Evolutionary conservation across 2,113 vertebrate genomes (phyloP), one percentile per base, ranked within the genome.

Genomic region (Halichoerus grypus): DNA sequence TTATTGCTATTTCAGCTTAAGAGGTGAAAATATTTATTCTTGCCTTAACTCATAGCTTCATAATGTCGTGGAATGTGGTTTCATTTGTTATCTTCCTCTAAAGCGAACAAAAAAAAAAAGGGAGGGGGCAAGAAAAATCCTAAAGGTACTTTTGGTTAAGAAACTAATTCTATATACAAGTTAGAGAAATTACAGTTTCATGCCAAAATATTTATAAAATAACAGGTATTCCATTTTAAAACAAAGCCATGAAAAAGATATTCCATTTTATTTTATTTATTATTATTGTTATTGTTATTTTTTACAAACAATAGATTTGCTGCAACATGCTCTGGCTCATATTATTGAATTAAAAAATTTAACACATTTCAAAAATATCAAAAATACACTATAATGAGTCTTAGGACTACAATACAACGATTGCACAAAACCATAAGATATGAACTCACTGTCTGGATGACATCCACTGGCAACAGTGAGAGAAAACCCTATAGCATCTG

Each of bases 1-100:
- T 99, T 99, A 99, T 99, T 99, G 99, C 99, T 99, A 99, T 98
- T 98, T 98, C 98, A 98, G 98, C 98, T 99, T 98, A 98, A 98
- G 99, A 98, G 98, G 96, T 98, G 99, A 99, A 99, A 99, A 98
- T 99, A 99, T 90, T 99, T 99, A 99, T 94, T 98, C 95, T 94
- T 98, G 98, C 98, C 98, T 98, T 98, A 99, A 99, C 98, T 98
- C 95, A 85, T 71, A 96, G 94, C 49, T 95, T 95, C 93, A 71
- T 94, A 98, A 95, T 87, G 95, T 92, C 91, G 96, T 19, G 55
- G 94, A 97, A 90, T 87, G 94, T 96, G 80, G 84, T 95, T 97
- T 96, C 96, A 96, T 53, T 97, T 57, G 15, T 0, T 80, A 94
- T 93, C 57, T 72, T 94, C 85, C 88, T 94, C 59, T 96, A 88